Evolutionary conservation across 2,797 vertebrate genomes (phyloP).

Genomic region (Eutrigla gurnardus): DNA sequence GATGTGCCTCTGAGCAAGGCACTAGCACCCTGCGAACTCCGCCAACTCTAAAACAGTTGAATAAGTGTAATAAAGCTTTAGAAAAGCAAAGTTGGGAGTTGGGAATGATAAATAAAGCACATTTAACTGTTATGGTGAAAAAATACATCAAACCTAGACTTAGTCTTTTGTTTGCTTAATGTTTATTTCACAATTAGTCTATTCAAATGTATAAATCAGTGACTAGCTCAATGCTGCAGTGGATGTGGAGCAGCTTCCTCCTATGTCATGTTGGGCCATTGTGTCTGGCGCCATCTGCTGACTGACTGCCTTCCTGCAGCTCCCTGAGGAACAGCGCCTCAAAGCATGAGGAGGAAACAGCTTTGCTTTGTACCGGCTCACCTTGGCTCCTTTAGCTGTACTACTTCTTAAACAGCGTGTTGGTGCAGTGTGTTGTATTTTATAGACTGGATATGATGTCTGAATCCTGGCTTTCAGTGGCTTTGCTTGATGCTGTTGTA

Average conservation of each 20-base stretch:
- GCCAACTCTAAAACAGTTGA: not conserved
- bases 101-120: not conserved
- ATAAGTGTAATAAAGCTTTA: not conserved
- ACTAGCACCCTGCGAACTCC: not conserved
- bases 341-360: slow-evolving; percentile 78
- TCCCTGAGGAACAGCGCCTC: slow-evolving; percentile 64
- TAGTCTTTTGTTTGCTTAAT: slow-evolving; percentile 3
- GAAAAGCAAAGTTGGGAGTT: not conserved
- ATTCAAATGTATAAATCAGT: slow-evolving; percentile 43
- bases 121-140: not conserved
- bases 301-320: slow-evolving; percentile 70
- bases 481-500: slow-evolving; percentile 61
- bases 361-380: slow-evolving; percentile 65
- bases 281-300: slow-evolving; percentile 79
- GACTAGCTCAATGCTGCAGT: slow-evolving; percentile 52
- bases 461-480: slow-evolving; percentile 67
- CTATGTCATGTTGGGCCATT: slow-evolving; percentile 71
- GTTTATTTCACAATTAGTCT: slow-evolving; percentile 7
- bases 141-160: not conserved
- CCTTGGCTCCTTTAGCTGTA: slow-evolving; percentile 61
- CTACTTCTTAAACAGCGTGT: slow-evolving; percentile 19
- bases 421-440: slow-evolving; percentile 21
- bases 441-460: slow-evolving; percentile 27
- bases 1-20: slow-evolving; percentile 32
- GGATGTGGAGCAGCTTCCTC: slow-evolving; percentile 71